Evolutionary conservation across 1,140 invertebrate genomes (phyloP).

Genomic region (Sitobion miscanthi): DNA sequence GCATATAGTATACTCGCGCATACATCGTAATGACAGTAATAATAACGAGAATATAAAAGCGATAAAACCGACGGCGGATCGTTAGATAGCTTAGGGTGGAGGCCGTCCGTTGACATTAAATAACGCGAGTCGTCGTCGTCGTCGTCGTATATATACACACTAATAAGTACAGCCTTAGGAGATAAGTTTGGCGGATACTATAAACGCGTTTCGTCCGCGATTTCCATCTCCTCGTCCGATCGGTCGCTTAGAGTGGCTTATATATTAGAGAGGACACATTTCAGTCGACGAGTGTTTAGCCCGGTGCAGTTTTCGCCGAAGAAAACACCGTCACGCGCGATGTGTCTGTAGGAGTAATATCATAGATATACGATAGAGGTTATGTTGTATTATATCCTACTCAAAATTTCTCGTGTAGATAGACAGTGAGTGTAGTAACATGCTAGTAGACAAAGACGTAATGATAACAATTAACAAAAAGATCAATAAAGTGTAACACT

Average conservation of each 20-base stretch:
- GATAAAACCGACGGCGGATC: not conserved
- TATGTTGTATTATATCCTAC: not conserved
- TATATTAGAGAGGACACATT: not conserved
- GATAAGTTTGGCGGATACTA: not conserved
- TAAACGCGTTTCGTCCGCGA: not conserved
- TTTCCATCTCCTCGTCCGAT: not conserved
- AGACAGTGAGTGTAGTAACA: not conserved
- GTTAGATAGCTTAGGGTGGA: not conserved
- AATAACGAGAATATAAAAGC: constrained; percentile 8
- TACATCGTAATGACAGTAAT: not conserved
- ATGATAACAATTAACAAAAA: not conserved
- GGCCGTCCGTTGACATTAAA: not conserved
- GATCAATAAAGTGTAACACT: not conserved
- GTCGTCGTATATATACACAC: not conserved
- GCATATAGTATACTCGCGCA: too few relatives aligned
- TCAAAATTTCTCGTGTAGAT: not conserved
- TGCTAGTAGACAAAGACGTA: not conserved
- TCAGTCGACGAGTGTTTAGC: not conserved
- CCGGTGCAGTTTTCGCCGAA: not conserved
- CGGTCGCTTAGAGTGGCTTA: not conserved
- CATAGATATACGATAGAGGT: not conserved
- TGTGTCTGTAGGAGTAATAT: not conserved
- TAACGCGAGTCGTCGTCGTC: not conserved
- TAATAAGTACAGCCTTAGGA: constrained; percentile 4
- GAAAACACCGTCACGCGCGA: not conserved